Evolutionary conservation across 1,140 invertebrate genomes (phyloP), one percentile per base, ranked within the genome.

Genomic region (Sweltsa coloradensis): DNA sequence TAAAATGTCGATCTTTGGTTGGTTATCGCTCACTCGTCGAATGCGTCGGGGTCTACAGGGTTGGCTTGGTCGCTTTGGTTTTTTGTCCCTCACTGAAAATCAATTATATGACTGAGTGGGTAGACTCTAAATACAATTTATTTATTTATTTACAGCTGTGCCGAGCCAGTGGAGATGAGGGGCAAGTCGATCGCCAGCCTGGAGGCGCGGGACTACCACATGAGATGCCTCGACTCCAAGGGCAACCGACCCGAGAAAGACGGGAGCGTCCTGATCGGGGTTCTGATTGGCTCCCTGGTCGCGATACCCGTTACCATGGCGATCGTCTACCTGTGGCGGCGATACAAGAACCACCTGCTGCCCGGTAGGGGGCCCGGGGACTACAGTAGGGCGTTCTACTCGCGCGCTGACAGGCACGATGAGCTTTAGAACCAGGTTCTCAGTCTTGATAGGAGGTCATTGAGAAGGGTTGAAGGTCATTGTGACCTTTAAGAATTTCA

Each of bases 351-450:
- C 5, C 16, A 21, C 6, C 11, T 18, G 6, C 21, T 29, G n/a
- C 13, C 40, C 16, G 19, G n/a, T 26, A 59, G 66, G 16, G 65
- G 65, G 3, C 76, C 80, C 0, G 71, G 67, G 0, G 68, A 66
- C 1, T 79, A 75, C 34, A 78, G 76, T 0, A 63, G 81, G 1
- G 78, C 79, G 1, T 81, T 83, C 55, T 87, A 85, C 61, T 81
- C 74, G 47, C 67, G 78, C 14, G 59, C 75, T 4, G 67, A 69
- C 13, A n/a, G n/a, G n/a, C n/a, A n/a, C n/a, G n/a, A n/a, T n/a
- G n/a, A n/a, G n/a, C n/a, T n/a, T n/a, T n/a, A n/a, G n/a, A n/a
- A n/a, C n/a, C n/a, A n/a, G n/a, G n/a, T n/a, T n/a, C n/a, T n/a
- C n/a, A n/a, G n/a, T n/a, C n/a, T n/a, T n/a, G n/a, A n/a, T n/a